A percentile compares a stretch with the other conserved stretches of the same genome.
Evolutionary conservation across 2,888 invertebrate genomes (phyloP).

Genomic region (Parelbella ahira): DNA sequence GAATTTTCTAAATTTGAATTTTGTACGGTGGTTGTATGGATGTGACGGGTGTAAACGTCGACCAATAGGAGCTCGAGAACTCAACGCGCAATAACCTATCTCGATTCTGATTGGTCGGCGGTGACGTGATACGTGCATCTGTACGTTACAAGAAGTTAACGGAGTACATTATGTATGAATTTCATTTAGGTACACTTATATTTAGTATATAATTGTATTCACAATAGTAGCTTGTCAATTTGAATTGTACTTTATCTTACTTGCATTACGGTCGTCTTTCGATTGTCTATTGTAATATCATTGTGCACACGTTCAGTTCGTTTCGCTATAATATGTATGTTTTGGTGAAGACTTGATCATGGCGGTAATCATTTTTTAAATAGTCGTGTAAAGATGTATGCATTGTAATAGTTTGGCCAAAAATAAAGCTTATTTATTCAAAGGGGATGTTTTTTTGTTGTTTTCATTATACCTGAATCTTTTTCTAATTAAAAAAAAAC

Average conservation of each 20-base stretch:
- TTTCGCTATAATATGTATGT: slow-evolving; percentile 39
- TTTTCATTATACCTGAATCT: too few species aligned
- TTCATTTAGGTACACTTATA: slow-evolving; percentile 19
- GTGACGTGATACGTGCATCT: slow-evolving; percentile 2
- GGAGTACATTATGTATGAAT: slow-evolving; percentile 11
- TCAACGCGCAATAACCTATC: slow-evolving; percentile 7
- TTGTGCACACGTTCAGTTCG: slow-evolving; percentile 19
- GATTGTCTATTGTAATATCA: slow-evolving; percentile 13
- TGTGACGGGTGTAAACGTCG: too few species aligned
- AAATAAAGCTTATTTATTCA: slow-evolving; percentile 81
- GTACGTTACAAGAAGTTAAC: slow-evolving; percentile 5
- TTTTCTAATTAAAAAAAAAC: too few species aligned
- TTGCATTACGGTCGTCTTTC: slow-evolving; percentile 15
- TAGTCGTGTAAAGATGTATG: slow-evolving; percentile 59
- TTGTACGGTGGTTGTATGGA: too few species aligned
- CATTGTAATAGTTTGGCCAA: slow-evolving; percentile 78
- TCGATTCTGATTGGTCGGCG: slow-evolving; percentile 18
- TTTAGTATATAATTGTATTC: slow-evolving; percentile 21
- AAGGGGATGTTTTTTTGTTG: slow-evolving; percentile 21
- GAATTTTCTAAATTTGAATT: slow-evolving; percentile 23
- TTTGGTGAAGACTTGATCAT: slow-evolving; percentile 44
- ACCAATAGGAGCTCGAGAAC: slow-evolving; percentile 17
- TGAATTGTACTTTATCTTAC: slow-evolving; percentile 25
- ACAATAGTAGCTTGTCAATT: slow-evolving; percentile 26
- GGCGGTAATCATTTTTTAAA: slow-evolving; percentile 45